Evolutionary conservation across 2,888 invertebrate genomes (phyloP).

Genomic region (Dicranocentrus wangi): DNA sequence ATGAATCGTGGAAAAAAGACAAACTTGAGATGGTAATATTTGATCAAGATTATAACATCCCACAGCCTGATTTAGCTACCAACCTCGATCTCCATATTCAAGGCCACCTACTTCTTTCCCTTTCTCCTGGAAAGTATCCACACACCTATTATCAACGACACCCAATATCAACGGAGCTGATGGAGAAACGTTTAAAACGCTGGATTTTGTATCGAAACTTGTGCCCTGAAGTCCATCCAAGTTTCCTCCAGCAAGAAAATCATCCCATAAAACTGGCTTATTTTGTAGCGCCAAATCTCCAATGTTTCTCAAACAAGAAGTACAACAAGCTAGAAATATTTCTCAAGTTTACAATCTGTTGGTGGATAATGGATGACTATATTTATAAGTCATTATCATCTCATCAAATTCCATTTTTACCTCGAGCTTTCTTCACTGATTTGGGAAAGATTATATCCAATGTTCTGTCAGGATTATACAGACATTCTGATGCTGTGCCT

Average conservation of each 20-base stretch:
- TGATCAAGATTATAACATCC: neutral
- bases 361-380: conserved; percentile 31
- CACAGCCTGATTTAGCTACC: neutral
- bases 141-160: neutral
- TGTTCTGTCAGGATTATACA: conserved; percentile 15
- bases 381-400: neutral
- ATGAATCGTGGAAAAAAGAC: neutral
- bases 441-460: conserved; percentile 19
- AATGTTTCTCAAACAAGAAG: no score
- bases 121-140: conserved; percentile 2
- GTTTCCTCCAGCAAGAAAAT: neutral
- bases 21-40: neutral
- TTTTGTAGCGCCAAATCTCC: conserved; percentile 6
- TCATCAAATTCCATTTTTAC: conserved; percentile 9
- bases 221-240: neutral
- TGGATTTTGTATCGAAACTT: conserved; percentile 11
- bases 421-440: conserved; percentile 18
- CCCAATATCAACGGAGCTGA: neutral
- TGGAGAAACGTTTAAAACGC: neutral
- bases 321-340: conserved; percentile 21
- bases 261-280: conserved; percentile 11
- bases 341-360: conserved; percentile 33
- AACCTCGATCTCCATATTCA: neutral
- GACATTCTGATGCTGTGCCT: conserved; percentile 28
- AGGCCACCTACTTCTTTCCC: neutral